These are phyloP conservation scores for Casuarius casuarius DNA, from an alignment of 2,113 vertebrate genomes.

Conservation along the genomic window DNA sequence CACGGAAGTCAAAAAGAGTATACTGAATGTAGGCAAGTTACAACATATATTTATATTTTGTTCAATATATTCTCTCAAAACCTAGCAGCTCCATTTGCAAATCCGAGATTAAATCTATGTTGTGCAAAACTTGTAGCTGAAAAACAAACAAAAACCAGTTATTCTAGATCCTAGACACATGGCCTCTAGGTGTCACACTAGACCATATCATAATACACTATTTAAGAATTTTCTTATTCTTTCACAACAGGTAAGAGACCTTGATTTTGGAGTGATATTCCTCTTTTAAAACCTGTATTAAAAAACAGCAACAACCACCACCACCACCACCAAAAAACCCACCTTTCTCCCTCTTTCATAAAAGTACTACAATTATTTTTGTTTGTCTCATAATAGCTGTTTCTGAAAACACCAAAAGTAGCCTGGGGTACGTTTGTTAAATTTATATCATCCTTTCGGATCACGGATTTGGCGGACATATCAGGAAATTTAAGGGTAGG, in stretches of 20 bases:
- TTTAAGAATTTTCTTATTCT: background rate
- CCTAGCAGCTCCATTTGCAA: background rate
- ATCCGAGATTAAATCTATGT: background rate
- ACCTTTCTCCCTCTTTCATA: background rate
- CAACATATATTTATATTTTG: too few species aligned
- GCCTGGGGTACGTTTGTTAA: rapidly evolving
- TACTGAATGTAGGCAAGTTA: background rate
- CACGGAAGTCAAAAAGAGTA: background rate
- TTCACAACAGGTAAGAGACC: background rate
- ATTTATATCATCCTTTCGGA: background rate
- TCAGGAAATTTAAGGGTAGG: background rate
- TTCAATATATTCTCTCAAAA: background rate
- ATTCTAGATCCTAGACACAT: background rate
- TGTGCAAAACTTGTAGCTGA: background rate
- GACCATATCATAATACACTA: constrained; percentile 3
- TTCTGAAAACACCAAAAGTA: background rate
- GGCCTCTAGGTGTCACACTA: constrained; percentile 82
- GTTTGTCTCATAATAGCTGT: background rate
- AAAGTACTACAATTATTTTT: background rate
- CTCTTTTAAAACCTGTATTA: background rate
- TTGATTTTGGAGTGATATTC: background rate
- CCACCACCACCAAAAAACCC: too few species aligned
- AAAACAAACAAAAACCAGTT: background rate
- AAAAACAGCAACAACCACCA: background rate
- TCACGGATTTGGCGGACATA: background rate